Percentiles rank a stretch among this genome's conserved stretches.
These are phyloP conservation scores for Apantesis nais DNA, from an alignment of 2,888 invertebrate species.

Conservation along the genomic window DNA sequence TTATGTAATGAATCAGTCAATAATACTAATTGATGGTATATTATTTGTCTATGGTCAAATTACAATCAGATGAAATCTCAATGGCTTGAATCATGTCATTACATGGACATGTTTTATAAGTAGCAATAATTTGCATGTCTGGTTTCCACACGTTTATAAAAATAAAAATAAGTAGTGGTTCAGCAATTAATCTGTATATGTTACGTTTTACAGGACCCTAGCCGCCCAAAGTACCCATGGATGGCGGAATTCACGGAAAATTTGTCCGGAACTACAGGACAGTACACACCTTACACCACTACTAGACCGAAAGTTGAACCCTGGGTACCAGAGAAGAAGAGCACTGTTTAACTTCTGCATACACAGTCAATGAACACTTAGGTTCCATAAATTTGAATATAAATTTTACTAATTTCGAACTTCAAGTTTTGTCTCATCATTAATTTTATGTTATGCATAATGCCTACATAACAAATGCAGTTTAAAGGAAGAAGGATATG, in stretches of 20 bases:
- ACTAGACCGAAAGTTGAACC: constrained; percentile 94
- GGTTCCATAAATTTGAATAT: background rate
- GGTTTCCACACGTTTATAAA: no score
- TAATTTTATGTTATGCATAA: background rate
- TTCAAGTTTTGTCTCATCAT: no score
- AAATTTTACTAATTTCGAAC: background rate
- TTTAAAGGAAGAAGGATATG: background rate
- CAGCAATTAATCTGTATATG: background rate
- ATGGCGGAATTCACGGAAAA: constrained; percentile 94
- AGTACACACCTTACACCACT: constrained; percentile 97
- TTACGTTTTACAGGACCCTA: constrained; percentile 84
- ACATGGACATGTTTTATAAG: no score
- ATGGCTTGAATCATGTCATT: no score
- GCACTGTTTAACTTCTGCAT: constrained; percentile 9
- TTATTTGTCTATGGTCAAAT: no score
- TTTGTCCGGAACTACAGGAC: constrained; percentile 90
- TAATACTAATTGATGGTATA: no score
- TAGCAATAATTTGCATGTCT: no score
- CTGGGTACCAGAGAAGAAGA: constrained; percentile 88
- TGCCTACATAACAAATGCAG: background rate
- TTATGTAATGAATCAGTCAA: no score
- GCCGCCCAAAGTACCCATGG: constrained; percentile 93
- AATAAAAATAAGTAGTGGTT: no score
- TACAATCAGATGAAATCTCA: no score
- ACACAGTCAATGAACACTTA: background rate